phyloP scores from a whole-genome alignment of 1,140 invertebrate species.

The Hyles vespertilio region DNA sequence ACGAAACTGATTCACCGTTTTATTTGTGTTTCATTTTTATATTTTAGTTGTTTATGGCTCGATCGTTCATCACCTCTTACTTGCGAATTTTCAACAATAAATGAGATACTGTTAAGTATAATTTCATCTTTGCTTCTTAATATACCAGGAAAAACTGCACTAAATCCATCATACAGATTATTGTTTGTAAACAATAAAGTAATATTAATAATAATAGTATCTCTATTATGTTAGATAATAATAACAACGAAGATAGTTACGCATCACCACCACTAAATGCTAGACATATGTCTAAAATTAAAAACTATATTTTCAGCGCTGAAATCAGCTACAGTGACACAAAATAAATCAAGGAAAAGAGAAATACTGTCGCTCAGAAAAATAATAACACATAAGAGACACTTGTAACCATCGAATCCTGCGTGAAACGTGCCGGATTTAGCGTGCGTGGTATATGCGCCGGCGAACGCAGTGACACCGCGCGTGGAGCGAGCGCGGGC shows the following conservation, averaged over 20 bases:
- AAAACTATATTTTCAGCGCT: no score
- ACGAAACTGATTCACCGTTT: constrained; percentile 3
- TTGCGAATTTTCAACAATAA: no score
- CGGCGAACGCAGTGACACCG: constrained; percentile 16
- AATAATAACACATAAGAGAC: constrained; percentile 5
- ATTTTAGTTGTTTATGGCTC: constrained; percentile 2
- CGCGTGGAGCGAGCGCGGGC: constrained; percentile 55
- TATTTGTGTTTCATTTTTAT: constrained; percentile 7
- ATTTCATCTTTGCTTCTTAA: no score
- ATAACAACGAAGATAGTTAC: no score
- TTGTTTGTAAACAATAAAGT: no score
- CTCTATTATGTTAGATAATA: no score
- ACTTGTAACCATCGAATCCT: constrained; percentile 8
- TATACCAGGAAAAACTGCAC: no score
- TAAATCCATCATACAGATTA: no score
- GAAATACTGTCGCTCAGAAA: constrained; percentile 5
- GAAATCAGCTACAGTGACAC: neutral
- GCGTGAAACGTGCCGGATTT: constrained; percentile 18
- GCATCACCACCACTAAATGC: no score
- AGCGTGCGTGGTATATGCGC: constrained; percentile 14
- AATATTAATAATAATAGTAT: no score
- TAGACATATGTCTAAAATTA: no score
- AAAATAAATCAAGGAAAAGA: neutral
- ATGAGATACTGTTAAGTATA: no score
- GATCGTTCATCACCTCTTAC: neutral